Conservation (phyloP, 2,797 vertebrate species). For the Paedocypris micromegethes region DNA sequence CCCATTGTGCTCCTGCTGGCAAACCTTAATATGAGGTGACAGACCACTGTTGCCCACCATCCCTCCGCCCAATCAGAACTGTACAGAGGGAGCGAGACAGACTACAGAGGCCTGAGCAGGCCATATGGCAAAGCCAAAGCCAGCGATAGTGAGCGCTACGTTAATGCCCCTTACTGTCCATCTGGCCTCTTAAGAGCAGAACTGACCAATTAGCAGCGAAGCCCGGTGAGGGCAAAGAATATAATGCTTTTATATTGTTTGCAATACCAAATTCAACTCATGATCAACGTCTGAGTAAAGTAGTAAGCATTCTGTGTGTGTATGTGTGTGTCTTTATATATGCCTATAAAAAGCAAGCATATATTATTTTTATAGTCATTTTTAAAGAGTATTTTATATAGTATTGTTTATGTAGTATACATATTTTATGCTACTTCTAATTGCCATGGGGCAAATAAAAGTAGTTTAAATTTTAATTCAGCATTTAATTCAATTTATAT, state of each 20-base stretch:
- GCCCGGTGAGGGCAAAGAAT: not conserved
- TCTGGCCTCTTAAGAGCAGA: slow-evolving; percentile 53
- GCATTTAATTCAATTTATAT: too few species aligned
- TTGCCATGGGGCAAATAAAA: too few species aligned
- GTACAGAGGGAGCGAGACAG: slow-evolving; percentile 8
- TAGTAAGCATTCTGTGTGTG: not conserved
- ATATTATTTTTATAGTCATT: too few species aligned
- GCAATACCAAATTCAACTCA: not conserved
- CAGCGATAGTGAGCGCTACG: slow-evolving; percentile 18
- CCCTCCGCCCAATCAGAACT: slow-evolving; percentile 6
- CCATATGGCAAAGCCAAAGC: slow-evolving; percentile 65
- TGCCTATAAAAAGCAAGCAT: too few species aligned
- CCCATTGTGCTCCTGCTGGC: slow-evolving; percentile 33
- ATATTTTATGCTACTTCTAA: too few species aligned
- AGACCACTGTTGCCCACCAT: slow-evolving; percentile 4
- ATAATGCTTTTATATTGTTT: not conserved
- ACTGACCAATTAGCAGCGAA: slow-evolving; percentile 24
- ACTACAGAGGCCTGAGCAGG: slow-evolving; percentile 36
- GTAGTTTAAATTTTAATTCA: too few species aligned
- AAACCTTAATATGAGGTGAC: slow-evolving; percentile 43
- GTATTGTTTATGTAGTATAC: too few species aligned
- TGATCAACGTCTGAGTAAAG: slow-evolving; percentile 5
- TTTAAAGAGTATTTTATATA: too few species aligned
- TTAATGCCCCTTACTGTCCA: slow-evolving; percentile 46
- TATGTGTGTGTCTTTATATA: too few species aligned